phyloP scores from a whole-genome alignment of 2,888 invertebrate species.

The Amaurobius ferox region DNA sequence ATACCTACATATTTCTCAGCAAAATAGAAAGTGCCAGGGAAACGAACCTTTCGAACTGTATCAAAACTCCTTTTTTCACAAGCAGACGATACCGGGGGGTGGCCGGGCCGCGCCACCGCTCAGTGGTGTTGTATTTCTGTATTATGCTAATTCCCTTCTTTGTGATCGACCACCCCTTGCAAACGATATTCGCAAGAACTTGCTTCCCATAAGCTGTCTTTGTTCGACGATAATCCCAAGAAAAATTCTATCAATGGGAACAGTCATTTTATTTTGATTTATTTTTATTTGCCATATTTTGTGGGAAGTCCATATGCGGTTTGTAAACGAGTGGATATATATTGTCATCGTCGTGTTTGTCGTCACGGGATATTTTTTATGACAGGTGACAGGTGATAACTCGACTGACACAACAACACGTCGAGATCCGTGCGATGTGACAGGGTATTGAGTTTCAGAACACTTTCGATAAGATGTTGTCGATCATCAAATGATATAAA shows the following conservation, averaged over 20 bases:
- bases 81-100: background rate
- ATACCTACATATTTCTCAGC: conserved; percentile 5
- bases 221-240: conserved; percentile 22
- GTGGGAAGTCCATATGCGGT: conserved; percentile 43
- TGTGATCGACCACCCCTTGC: conserved; percentile 44
- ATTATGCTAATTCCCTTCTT: conserved; percentile 59
- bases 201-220: conserved; percentile 7
- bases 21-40: background rate
- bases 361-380: conserved; percentile 45
- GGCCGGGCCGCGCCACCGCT: background rate
- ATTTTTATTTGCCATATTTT: background rate
- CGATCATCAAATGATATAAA: no score
- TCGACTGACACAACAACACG: conserved; percentile 1
- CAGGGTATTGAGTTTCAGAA: background rate
- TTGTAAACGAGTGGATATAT: conserved; percentile 30
- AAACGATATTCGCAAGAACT: conserved; percentile 49
- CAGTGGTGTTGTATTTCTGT: conserved; percentile 50
- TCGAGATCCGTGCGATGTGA: background rate
- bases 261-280: background rate
- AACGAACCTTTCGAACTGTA: background rate
- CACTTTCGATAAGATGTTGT: no score
- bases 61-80: conserved; percentile 12
- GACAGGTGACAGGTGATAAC: conserved; percentile 46
- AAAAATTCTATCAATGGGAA: conserved; percentile 2
- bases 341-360: conserved; percentile 55